Evolutionary conservation across 2,888 invertebrate species (phyloP), one percentile per base, ranked within the genome.

Genomic region (Camponotus fellah): DNA sequence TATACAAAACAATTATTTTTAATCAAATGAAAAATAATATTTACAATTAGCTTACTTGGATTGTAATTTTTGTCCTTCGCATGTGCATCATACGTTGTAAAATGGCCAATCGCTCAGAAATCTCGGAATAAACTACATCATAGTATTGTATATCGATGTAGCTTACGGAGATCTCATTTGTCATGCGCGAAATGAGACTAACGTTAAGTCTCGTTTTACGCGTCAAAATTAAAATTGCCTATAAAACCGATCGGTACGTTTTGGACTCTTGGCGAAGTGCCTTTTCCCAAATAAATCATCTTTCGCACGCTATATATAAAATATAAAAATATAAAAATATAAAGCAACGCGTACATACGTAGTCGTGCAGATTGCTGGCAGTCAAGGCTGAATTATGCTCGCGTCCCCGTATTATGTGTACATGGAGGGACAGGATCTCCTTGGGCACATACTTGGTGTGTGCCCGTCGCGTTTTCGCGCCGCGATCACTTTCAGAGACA

Each of bases 401-500:
- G 58, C 65, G 83, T 86, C 74, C 56, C 81, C 58, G 80, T 79
- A 72, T 87, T 85, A 75, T 53, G 53, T 53, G n/a, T 53, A 53
- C 84, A 83, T 66, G 43, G 81, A 43, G 81, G 66, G 83, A 89
- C 89, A 89, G 85, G 89, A 86, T 89, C 89, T 88, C 89, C 89
- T 89, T 89, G 89, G 89, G 86, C 84, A 53, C 53, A 53, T 17
- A 37, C 49, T 49, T 49, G 46, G 69, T 82, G 83, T 71, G 74
- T 76, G 77, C 68, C 75, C 82, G 76, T n/a, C 81, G 68, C 80
- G 58, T 86, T 84, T 85, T 84, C 79, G 69, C 69, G 62, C 66
- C 79, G 72, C 86, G 74, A 87, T 82, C 77, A 77, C 82, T 87
- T 88, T 88, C 86, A 82, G 65, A 76, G 43, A 46, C 68, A 26